Evolutionary conservation across 2,888 invertebrate species (phyloP).

Genomic region (Pollenia labialis): DNA sequence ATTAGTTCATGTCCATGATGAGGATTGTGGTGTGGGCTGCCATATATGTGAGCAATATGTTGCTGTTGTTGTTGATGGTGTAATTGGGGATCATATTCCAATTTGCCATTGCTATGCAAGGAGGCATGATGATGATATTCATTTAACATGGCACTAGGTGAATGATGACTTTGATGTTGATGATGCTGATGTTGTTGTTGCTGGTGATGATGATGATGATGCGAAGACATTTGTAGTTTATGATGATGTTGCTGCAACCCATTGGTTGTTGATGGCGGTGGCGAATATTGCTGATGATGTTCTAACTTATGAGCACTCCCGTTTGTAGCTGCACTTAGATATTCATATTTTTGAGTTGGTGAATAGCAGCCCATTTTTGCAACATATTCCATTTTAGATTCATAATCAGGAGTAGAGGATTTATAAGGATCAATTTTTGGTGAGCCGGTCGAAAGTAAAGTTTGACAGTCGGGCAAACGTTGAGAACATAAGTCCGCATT

Average conservation of each 20-base stretch:
- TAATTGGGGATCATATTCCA: conserved; percentile 77
- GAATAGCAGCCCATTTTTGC: conserved; percentile 84
- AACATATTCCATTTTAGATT: conserved; percentile 82
- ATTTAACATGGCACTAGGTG: conserved; percentile 76
- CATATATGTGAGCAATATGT: conserved; percentile 81
- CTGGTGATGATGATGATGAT: conserved; percentile 69
- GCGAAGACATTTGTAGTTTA: conserved; percentile 51
- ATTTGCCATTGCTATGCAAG: conserved; percentile 78
- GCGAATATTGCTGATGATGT: conserved; percentile 79
- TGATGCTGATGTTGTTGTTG: conserved; percentile 69
- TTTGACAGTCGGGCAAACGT: conserved; percentile 83
- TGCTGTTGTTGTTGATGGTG: conserved; percentile 78
- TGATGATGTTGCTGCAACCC: conserved; percentile 76
- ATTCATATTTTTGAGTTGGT: conserved; percentile 84
- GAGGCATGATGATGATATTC: conserved; percentile 78
- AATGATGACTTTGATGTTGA: conserved; percentile 79
- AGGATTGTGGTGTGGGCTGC: conserved; percentile 80
- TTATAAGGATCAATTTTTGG: conserved; percentile 82
- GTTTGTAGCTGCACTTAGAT: conserved; percentile 76
- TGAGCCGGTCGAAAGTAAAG: conserved; percentile 81
- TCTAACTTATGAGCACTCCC: conserved; percentile 77
- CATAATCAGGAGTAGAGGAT: conserved; percentile 78
- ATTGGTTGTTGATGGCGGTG: conserved; percentile 77
- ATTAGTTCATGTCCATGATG: conserved; percentile 72
- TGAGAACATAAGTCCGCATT: conserved; percentile 80